Conservation (phyloP, 2,113 vertebrate genomes). For the Myrmecobius fasciatus region DNA sequence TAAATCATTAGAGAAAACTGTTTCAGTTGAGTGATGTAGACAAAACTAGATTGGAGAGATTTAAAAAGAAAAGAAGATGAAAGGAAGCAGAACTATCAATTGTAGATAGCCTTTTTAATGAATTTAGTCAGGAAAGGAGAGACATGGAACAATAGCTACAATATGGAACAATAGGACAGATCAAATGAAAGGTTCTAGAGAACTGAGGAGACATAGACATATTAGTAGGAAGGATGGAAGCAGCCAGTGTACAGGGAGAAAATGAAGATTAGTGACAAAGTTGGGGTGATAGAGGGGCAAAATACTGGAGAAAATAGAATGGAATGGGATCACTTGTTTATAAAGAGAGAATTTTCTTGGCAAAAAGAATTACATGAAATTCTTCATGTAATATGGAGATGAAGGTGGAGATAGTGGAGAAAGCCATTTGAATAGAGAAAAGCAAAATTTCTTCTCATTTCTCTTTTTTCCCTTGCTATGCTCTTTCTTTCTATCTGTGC, state of each 20-base stretch:
- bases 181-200: neutral
- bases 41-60: neutral
- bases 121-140: neutral
- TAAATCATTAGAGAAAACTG: neutral
- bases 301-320: neutral
- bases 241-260: neutral
- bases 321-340: neutral
- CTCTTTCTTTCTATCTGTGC: neutral
- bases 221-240: neutral
- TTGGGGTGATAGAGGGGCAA: neutral
- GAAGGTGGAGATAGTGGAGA: neutral
- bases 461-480: neutral
- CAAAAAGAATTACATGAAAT: neutral
- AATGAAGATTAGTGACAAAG: neutral
- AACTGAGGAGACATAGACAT: neutral
- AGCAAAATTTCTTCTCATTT: neutral
- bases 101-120: neutral
- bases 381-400: neutral
- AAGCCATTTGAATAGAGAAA: neutral
- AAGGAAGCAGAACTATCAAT: neutral
- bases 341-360: neutral
- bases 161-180: neutral
- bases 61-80: neutral
- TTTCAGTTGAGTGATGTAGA: neutral
- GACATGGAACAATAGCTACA: neutral